Evolutionary conservation across 2,888 invertebrate genomes (phyloP).

Genomic region (Cephus runcator): DNA sequence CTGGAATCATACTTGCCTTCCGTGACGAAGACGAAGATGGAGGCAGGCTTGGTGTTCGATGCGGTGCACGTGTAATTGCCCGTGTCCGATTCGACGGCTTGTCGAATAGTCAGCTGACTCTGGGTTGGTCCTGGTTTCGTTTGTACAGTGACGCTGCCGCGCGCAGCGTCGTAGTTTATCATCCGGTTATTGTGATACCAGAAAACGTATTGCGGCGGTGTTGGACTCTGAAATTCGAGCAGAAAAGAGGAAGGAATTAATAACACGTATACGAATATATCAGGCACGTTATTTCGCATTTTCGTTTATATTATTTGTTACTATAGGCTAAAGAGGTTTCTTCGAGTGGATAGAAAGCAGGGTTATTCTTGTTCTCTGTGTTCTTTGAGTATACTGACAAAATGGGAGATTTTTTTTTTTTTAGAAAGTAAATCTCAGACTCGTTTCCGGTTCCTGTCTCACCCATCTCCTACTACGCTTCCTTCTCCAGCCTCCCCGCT

Average conservation of each 20-base stretch:
- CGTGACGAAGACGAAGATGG: conserved; percentile 89
- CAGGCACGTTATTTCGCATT: background rate
- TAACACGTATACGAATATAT: conserved; percentile 10
- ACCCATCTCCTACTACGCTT: too few species aligned
- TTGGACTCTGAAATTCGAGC: conserved; percentile 79
- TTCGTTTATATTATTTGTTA: background rate
- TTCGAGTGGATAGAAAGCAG: background rate
- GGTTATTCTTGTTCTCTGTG: too few species aligned
- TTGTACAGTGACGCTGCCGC: conserved; percentile 83
- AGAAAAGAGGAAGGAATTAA: background rate
- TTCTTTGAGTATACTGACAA: too few species aligned
- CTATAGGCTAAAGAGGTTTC: background rate
- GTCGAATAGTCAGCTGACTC: conserved; percentile 84
- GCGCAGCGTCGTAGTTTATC: conserved; percentile 90
- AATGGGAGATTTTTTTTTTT: too few species aligned
- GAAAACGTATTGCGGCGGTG: conserved; percentile 93
- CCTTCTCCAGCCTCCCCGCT: too few species aligned
- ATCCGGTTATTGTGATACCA: conserved; percentile 95
- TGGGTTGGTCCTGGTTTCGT: conserved; percentile 89
- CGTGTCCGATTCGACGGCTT: conserved; percentile 85
- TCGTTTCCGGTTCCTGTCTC: too few species aligned
- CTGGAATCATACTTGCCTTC: conserved; percentile 74
- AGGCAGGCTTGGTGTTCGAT: conserved; percentile 89
- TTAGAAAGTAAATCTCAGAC: too few species aligned
- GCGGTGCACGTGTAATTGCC: conserved; percentile 93